phyloP scores from a whole-genome alignment of 2,113 vertebrate species.

The Egretta garzetta region DNA sequence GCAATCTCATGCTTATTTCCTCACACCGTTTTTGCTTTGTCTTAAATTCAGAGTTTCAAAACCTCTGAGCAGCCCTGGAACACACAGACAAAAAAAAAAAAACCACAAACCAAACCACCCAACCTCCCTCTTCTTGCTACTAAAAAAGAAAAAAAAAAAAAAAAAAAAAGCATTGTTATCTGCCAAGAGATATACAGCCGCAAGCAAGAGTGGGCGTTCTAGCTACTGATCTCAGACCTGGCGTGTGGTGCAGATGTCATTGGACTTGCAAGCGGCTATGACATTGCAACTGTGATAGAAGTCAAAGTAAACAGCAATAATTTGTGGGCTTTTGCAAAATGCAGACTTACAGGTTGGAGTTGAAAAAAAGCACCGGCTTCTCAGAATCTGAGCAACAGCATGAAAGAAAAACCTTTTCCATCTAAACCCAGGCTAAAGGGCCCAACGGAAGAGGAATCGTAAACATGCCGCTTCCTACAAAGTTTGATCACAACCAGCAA shows the following conservation, averaged over 20 bases:
- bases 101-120: no score
- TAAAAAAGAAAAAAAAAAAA: not conserved
- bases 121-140: not conserved
- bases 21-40: not conserved
- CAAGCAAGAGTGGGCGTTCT: not conserved
- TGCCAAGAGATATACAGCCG: not conserved
- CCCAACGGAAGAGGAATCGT: accelerated
- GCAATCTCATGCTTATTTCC: not conserved
- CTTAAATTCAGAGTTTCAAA: not conserved
- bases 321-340: not conserved
- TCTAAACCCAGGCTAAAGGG: not conserved
- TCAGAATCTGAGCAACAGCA: not conserved
- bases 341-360: not conserved
- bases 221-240: not conserved
- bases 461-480: not conserved
- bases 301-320: not conserved
- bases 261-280: not conserved
- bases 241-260: accelerated
- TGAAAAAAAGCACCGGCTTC: not conserved
- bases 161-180: not conserved
- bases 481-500: not conserved
- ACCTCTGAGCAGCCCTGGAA: not conserved
- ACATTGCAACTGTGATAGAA: not conserved
- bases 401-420: not conserved
- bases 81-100: accelerated